Evolutionary conservation across 2,113 vertebrate species (phyloP).

Genomic region (Myodes glareolus): DNA sequence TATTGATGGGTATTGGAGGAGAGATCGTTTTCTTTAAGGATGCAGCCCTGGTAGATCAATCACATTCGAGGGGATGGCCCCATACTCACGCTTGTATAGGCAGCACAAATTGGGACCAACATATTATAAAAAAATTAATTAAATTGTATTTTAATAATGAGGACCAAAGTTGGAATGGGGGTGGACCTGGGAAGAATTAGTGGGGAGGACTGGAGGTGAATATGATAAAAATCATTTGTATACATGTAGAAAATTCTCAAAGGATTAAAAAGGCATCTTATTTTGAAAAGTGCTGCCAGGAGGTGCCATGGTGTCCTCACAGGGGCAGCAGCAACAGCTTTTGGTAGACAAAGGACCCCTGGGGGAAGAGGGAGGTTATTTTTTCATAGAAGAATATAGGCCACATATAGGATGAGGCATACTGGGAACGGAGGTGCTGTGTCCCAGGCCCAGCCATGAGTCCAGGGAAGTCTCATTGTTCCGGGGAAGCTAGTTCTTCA

Average conservation of each 20-base stretch:
- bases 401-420: not conserved
- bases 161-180: not conserved
- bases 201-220: not conserved
- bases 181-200: not conserved
- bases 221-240: not conserved
- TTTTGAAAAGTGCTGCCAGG: not conserved
- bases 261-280: not conserved
- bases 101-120: not conserved
- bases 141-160: not conserved
- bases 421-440: fast-evolving
- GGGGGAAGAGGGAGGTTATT: not conserved
- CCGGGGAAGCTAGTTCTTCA: not conserved
- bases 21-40: not conserved
- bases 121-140: not conserved
- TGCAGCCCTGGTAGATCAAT: too few species aligned
- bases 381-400: not conserved
- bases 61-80: not conserved
- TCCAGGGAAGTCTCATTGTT: not conserved
- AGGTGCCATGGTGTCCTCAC: not conserved
- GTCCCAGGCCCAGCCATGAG: not conserved
- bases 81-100: not conserved
- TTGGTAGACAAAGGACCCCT: not conserved
- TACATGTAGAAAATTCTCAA: not conserved
- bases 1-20: not conserved
- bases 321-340: not conserved